phyloP scores from a whole-genome alignment of 2,113 vertebrate species.

The Argyrosomus japonicus region DNA sequence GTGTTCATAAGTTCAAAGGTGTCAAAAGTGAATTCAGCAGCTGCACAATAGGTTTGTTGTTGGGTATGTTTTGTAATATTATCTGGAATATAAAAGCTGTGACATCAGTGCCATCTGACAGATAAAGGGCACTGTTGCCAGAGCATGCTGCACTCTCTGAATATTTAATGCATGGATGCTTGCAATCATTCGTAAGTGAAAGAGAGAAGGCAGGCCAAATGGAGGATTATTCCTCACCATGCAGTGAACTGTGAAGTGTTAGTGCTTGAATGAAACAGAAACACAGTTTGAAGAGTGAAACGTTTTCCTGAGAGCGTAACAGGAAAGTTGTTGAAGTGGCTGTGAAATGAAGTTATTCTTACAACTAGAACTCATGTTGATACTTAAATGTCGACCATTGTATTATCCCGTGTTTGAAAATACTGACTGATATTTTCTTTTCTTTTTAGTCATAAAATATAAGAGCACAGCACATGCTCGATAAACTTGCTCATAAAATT shows the following conservation, averaged over 20 bases:
- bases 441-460: neutral
- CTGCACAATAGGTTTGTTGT: neutral
- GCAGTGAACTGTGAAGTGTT: neutral
- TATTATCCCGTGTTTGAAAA: neutral
- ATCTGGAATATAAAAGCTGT: neutral
- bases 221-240: constrained; percentile 15
- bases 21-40: neutral
- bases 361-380: neutral
- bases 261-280: neutral
- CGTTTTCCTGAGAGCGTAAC: neutral
- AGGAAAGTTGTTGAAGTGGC: neutral
- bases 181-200: constrained; percentile 43
- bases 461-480: too few relatives aligned
- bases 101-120: constrained; percentile 36
- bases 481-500: too few relatives aligned
- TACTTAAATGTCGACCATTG: neutral
- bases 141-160: constrained; percentile 41
- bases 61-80: constrained; percentile 1
- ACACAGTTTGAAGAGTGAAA: neutral
- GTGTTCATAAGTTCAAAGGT: too few relatives aligned
- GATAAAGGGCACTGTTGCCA: constrained; percentile 5
- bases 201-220: constrained; percentile 26
- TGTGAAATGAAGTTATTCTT: neutral
- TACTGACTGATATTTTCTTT: neutral
- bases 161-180: constrained; percentile 61